These are phyloP conservation scores for Orthosia gracilis DNA, from an alignment of 2,888 invertebrate genomes.

Conservation along the genomic window DNA sequence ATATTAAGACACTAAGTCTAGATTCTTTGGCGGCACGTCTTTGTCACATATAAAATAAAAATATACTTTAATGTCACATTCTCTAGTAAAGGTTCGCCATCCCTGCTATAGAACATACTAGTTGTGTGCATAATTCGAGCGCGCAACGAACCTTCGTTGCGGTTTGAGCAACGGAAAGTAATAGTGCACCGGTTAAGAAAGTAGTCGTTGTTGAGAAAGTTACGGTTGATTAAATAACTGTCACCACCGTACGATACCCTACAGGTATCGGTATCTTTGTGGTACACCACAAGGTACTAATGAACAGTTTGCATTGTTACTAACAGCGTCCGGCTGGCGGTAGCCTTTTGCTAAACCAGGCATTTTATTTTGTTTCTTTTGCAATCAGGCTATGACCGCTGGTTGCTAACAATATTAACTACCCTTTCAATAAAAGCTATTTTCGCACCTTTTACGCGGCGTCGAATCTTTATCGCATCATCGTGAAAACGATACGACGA, in stretches of 20 bases:
- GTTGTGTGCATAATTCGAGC: too few relatives aligned
- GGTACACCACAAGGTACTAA: conserved; percentile 18
- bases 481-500: too few relatives aligned
- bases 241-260: conserved; percentile 8
- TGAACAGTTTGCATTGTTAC: not conserved
- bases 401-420: too few relatives aligned
- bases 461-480: too few relatives aligned
- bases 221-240: conserved; percentile 9
- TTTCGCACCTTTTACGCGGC: too few relatives aligned
- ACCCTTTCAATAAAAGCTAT: not conserved
- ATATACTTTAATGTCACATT: too few relatives aligned
- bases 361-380: too few relatives aligned
- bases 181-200: conserved; percentile 17
- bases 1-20: too few relatives aligned
- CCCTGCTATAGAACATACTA: too few relatives aligned
- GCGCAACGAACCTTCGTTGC: not conserved
- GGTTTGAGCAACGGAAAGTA: not conserved
- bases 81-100: too few relatives aligned
- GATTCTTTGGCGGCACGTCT: too few relatives aligned
- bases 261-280: not conserved
- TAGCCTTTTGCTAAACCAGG: not conserved
- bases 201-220: not conserved
- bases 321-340: not conserved
- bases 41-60: too few relatives aligned
- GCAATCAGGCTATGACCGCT: not conserved